Evolutionary conservation across 2,888 invertebrate species (phyloP).

Genomic region (Drosophila acutilabella): DNA sequence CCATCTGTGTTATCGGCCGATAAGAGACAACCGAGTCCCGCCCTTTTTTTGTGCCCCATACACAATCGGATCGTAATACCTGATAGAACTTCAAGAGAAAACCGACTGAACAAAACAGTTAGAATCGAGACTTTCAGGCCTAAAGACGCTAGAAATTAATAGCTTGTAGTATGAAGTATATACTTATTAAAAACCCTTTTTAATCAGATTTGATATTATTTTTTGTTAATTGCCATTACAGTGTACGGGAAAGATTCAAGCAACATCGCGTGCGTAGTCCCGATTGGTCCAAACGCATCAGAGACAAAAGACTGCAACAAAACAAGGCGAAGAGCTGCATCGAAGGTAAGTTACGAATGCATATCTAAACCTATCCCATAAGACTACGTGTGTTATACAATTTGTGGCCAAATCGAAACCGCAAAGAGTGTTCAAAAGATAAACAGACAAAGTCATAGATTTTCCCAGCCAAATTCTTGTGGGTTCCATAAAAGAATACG

Average conservation of each 20-base stretch:
- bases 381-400: conserved; percentile 4
- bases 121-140: conserved; percentile 5
- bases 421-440: conserved; percentile 7
- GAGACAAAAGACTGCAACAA: conserved; percentile 84
- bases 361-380: not conserved
- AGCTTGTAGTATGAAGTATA: conserved; percentile 40
- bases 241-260: conserved; percentile 84
- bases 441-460: conserved; percentile 8
- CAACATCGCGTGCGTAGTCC: conserved; percentile 84
- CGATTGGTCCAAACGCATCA: conserved; percentile 84
- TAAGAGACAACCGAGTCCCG: conserved; percentile 40
- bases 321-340: conserved; percentile 82
- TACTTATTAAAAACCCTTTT: not conserved
- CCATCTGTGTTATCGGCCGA: conserved; percentile 42
- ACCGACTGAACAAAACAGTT: conserved; percentile 28
- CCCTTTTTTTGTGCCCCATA: not conserved
- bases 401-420: conserved; percentile 7
- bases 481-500: conserved; percentile 14
- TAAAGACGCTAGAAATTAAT: conserved; percentile 32
- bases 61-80: conserved; percentile 11
- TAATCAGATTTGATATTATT: conserved; percentile 8
- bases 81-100: conserved; percentile 17
- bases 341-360: conserved; percentile 76
- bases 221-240: conserved; percentile 53
- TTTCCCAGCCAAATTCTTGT: conserved; percentile 22